These are phyloP conservation scores for Chromoteleia sp. DNA, from an alignment of 2,888 invertebrate species.

Conservation along the genomic window DNA sequence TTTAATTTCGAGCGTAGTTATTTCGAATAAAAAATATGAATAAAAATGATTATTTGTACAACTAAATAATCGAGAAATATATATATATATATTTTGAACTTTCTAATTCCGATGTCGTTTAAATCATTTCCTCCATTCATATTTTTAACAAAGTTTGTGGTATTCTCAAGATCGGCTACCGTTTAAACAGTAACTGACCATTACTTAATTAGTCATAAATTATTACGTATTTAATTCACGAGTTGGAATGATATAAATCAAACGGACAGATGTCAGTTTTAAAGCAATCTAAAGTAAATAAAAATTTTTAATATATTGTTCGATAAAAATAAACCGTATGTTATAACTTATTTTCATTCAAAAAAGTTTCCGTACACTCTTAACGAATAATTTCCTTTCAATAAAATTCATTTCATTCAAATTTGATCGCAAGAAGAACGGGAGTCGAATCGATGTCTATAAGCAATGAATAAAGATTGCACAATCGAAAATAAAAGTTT, in stretches of 20 bases:
- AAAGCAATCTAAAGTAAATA: too few species aligned
- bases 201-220: conserved; percentile 24
- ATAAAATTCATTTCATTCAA: too few species aligned
- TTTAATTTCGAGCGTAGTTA: too few species aligned
- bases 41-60: neutral
- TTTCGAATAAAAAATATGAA: neutral
- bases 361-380: neutral
- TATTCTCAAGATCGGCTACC: conserved; percentile 17
- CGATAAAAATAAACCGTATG: too few species aligned
- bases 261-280: neutral
- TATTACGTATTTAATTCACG: conserved; percentile 9
- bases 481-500: too few species aligned
- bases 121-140: conserved; percentile 13
- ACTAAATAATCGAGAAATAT: neutral
- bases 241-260: conserved; percentile 6
- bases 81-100: conserved; percentile 20
- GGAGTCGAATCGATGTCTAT: too few species aligned
- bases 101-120: conserved; percentile 23
- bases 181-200: conserved; percentile 9
- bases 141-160: neutral
- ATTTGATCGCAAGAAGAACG: too few species aligned
- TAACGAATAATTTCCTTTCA: too few species aligned
- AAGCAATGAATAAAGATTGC: too few species aligned
- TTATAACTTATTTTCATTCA: neutral
- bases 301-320: too few species aligned